phyloP scores from a whole-genome alignment of 64 coral and sea anemone species.

The Montipora cactus region DNA sequence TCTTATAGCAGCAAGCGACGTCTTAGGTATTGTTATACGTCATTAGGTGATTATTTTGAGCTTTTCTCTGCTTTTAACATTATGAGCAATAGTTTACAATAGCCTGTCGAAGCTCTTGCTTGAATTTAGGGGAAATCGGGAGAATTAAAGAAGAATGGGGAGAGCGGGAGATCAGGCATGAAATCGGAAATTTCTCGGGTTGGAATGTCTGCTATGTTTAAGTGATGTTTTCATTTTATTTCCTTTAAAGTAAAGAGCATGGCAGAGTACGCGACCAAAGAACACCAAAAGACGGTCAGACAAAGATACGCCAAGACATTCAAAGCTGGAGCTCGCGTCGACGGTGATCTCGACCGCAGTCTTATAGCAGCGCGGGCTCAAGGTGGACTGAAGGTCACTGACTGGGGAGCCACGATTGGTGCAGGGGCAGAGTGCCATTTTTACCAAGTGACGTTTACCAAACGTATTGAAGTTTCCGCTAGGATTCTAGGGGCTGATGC shows the following conservation, averaged over 20 bases:
- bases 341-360: neutral
- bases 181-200: neutral
- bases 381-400: neutral
- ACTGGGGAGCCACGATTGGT: constrained; percentile 1
- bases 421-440: constrained; percentile 5
- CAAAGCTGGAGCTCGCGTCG: constrained; percentile 4
- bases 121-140: neutral
- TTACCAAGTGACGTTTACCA: neutral
- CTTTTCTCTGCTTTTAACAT: neutral
- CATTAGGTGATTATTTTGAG: too few species aligned
- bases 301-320: neutral
- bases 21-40: too few species aligned
- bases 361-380: neutral
- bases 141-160: neutral
- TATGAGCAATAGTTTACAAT: neutral
- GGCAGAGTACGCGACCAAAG: neutral
- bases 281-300: neutral
- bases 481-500: constrained; percentile 1
- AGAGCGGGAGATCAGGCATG: neutral
- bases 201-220: neutral
- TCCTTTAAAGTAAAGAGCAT: neutral
- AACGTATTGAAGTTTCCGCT: neutral
- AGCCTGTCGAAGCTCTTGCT: neutral
- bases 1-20: neutral
- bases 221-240: neutral